A percentile compares a stretch with the other conserved stretches of the same genome.
phyloP scores from a whole-genome alignment of 2,797 vertebrate genomes.

The Distichodus sexfasciatus region DNA sequence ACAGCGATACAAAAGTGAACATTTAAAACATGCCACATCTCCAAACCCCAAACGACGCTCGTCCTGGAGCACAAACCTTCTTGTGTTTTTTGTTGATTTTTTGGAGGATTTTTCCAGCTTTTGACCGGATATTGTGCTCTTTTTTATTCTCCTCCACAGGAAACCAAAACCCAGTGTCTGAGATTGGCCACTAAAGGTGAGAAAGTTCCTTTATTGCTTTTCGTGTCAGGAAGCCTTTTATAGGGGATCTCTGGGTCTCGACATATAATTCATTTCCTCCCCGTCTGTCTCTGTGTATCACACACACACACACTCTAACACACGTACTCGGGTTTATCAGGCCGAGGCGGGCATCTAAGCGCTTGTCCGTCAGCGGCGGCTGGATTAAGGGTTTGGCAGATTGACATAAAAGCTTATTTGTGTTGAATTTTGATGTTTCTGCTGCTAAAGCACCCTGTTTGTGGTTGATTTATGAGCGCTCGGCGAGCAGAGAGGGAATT shows the following conservation, averaged over 20 bases:
- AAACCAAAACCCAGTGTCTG: conserved; percentile 98
- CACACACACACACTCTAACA: conserved; percentile 32
- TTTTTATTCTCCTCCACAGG: conserved; percentile 73
- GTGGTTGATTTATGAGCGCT: too few species aligned
- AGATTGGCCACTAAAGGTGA: conserved; percentile 99
- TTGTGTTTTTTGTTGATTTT: too few species aligned
- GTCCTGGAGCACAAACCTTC: too few species aligned
- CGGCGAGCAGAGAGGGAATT: too few species aligned
- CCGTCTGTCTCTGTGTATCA: conserved; percentile 9
- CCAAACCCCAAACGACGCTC: too few species aligned
- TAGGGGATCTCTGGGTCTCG: neutral
- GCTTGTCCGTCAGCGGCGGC: conserved; percentile 38
- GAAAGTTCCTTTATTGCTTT: conserved; percentile 50
- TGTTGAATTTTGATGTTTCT: conserved; percentile 22
- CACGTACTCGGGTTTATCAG: too few species aligned
- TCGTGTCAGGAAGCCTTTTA: conserved; percentile 1
- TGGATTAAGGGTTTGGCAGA: conserved; percentile 51
- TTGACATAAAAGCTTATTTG: conserved; percentile 46
- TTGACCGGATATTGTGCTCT: conserved; percentile 6
- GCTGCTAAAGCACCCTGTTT: conserved; percentile 48
- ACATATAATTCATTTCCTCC: neutral
- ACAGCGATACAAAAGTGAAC: too few species aligned
- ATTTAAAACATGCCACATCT: too few species aligned
- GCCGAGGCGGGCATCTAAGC: too few species aligned
- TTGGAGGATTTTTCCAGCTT: neutral